These are phyloP conservation scores for Linepithema humile DNA, from an alignment of 1,140 invertebrate species.

Conservation along the genomic window DNA sequence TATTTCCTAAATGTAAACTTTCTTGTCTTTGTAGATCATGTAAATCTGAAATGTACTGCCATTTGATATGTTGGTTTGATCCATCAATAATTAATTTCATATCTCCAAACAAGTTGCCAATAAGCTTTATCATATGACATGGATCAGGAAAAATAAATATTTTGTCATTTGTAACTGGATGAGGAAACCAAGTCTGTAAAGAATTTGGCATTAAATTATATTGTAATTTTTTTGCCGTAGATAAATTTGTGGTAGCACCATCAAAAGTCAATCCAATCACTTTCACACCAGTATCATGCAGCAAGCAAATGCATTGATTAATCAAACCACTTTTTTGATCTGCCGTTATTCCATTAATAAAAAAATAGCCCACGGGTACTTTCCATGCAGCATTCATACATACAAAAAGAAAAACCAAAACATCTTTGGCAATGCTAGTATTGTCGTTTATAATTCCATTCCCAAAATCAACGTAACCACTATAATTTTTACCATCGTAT, in stretches of 20 bases:
- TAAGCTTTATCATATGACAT: not conserved
- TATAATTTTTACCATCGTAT: not conserved
- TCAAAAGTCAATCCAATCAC: conserved; percentile 5
- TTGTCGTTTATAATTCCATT: not conserved
- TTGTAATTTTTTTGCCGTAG: not conserved
- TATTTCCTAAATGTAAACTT: conserved; percentile 53
- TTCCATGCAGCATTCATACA: too few relatives aligned
- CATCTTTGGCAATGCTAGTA: not conserved
- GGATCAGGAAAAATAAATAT: conserved; percentile 13
- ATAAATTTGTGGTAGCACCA: conserved; percentile 4
- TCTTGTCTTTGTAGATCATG: not conserved
- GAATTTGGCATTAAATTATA: not conserved
- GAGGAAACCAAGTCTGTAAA: not conserved
- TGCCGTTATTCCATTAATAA: not conserved
- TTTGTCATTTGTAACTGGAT: not conserved
- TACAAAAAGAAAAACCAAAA: too few relatives aligned
- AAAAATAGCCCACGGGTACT: too few relatives aligned
- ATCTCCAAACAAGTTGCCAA: not conserved
- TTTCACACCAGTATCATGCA: conserved; percentile 3
- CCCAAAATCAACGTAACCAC: conserved; percentile 2
- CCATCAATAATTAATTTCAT: not conserved
- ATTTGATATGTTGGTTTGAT: not conserved
- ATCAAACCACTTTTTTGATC: not conserved
- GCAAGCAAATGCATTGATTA: not conserved
- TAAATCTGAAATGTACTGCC: not conserved